Conservation (phyloP, 2,797 vertebrate genomes). For the Aulostomus chinensis region DNA sequence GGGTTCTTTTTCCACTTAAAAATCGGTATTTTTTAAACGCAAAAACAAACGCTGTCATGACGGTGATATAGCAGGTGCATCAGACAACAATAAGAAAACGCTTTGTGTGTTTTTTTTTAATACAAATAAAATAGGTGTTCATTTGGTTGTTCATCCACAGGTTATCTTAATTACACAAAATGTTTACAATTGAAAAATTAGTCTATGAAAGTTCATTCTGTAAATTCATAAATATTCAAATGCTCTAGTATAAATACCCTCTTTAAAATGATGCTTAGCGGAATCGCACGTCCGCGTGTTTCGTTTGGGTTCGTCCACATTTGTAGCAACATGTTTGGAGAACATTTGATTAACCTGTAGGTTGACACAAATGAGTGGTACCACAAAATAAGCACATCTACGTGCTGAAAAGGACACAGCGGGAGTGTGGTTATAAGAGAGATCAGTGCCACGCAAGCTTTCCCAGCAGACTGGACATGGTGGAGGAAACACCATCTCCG, state of each 20-base stretch:
- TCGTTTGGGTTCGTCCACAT: constrained; percentile 12
- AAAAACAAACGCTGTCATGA: constrained; percentile 11
- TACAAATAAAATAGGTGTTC: constrained; percentile 32
- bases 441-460: constrained; percentile 35
- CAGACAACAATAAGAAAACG: constrained; percentile 9
- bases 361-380: constrained; percentile 22
- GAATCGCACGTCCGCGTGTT: constrained; percentile 18
- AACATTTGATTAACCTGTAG: constrained; percentile 17
- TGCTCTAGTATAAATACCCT: constrained; percentile 42
- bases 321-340: constrained; percentile 9
- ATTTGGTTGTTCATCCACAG: constrained; percentile 47
- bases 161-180: constrained; percentile 45
- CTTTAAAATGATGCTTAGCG: constrained; percentile 17
- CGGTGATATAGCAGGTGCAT: constrained; percentile 27
- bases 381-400: constrained; percentile 34
- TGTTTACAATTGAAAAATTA: constrained; percentile 17
- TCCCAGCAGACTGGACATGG: constrained; percentile 31
- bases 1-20: constrained; percentile 34
- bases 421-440: constrained; percentile 34
- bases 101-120: constrained; percentile 33
- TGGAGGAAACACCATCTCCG: constrained; percentile 25
- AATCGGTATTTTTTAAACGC: constrained; percentile 27
- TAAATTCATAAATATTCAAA: constrained; percentile 75
- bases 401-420: constrained; percentile 8
- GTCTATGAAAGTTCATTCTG: constrained; percentile 50